These are phyloP conservation scores for Onchidella celtica DNA, from an alignment of 2,888 invertebrate species.

Conservation along the genomic window DNA sequence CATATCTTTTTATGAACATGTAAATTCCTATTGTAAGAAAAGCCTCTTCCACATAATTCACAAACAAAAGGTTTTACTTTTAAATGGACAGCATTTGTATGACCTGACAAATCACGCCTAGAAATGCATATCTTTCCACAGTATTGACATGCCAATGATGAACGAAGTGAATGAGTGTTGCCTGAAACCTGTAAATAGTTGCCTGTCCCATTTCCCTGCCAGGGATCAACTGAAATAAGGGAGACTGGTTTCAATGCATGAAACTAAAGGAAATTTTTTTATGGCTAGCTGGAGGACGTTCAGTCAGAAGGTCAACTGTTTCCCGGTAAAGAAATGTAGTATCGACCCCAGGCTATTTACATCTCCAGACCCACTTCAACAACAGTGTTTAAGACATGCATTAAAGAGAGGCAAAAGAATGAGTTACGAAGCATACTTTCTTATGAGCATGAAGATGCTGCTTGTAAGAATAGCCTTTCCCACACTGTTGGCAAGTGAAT, in stretches of 20 bases:
- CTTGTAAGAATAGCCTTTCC: slow-evolving; percentile 45
- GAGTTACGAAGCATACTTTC: slow-evolving; percentile 29
- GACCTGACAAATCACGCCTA: slow-evolving; percentile 50
- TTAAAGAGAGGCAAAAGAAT: too few species aligned
- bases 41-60: slow-evolving; percentile 41
- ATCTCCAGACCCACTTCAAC: too few species aligned
- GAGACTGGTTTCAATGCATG: slow-evolving; percentile 25
- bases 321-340: too few species aligned
- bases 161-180: slow-evolving; percentile 16
- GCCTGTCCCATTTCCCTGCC: slow-evolving; percentile 22
- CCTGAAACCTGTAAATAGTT: neutral
- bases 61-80: slow-evolving; percentile 53
- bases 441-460: slow-evolving; percentile 49
- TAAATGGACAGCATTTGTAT: slow-evolving; percentile 52
- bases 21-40: slow-evolving; percentile 51
- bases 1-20: slow-evolving; percentile 44
- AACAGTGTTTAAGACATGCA: too few species aligned
- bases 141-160: slow-evolving; percentile 44
- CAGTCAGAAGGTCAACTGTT: too few species aligned
- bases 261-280: too few species aligned
- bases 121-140: slow-evolving; percentile 52
- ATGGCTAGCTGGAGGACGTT: too few species aligned
- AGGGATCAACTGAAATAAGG: slow-evolving; percentile 38
- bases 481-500: slow-evolving; percentile 46
- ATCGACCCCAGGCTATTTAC: too few species aligned